Base-by-base conservation (phyloP, 2,797 vertebrate genomes). In the Muscicapa comitata region DNA sequence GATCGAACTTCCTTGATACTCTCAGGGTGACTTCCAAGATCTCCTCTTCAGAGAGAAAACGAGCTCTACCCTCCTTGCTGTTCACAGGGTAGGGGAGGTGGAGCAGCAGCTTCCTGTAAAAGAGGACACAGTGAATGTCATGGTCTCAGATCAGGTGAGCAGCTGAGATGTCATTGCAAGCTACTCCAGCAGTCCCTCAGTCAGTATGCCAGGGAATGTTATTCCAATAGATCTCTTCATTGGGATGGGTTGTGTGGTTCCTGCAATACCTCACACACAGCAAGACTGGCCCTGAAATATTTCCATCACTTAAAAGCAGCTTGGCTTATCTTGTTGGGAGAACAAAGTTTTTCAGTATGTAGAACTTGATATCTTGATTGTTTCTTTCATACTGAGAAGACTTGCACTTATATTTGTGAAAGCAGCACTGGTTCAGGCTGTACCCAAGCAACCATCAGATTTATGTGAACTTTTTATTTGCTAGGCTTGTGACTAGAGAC, bases 61-160 rank as follows among this genome's bases (percentile, higher is more conserved):
- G 94, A 71, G 99, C 99, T 93, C 96, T 99, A 13, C 98, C 98
- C 54, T 96, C 98, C 37, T 96, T 96, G 76, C 93, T 97, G 94
- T 99, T 98, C 38, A 99, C 98, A 5, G 97, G 97, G 73, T 99
- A 98, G 29, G 99, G 99, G 38, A 99, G 98, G 81, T 99, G 99
- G 72, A 99, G 96, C 84, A 99, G 98, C 61, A 99, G 97, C 95
- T 99, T 99, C 97, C 99, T 99, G 97, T 55, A 90, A 95, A 78
- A 96, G 10, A 93, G 40, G 51, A 95, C 86, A 95, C 33, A 48
- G 43, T 2, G 62, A 55, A 50, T 45, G 61, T 67, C 54, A 73
- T 0, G 20, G 29, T 42, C 59, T 84, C 63, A 71, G 43, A 31
- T 9, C 1, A 7, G 29, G 29, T 13, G 55, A 84, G 61, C 45